Conservation (phyloP, 2,888 invertebrate species). For the Beris chalybata region DNA sequence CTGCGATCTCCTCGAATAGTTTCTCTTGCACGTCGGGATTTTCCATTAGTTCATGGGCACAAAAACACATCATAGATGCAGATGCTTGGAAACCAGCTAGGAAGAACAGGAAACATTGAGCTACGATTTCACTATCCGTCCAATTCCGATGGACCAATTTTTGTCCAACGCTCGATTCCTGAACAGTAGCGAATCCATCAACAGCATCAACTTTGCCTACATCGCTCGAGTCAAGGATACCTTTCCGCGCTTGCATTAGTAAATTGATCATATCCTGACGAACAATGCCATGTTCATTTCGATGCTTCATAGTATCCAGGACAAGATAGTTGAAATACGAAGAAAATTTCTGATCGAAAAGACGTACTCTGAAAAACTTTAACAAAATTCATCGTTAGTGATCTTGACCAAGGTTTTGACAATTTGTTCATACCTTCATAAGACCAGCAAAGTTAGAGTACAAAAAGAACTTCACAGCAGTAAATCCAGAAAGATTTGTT, state of each 20-base stretch:
- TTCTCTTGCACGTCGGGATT: slow-evolving; percentile 60
- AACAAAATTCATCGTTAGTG: neutral
- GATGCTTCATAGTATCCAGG: slow-evolving; percentile 55
- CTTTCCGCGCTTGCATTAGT: slow-evolving; percentile 58
- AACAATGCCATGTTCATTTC: slow-evolving; percentile 56
- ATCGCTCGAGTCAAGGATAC: slow-evolving; percentile 8
- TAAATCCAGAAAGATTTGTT: slow-evolving; percentile 47
- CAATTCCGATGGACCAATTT: slow-evolving; percentile 45
- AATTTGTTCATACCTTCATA: slow-evolving; percentile 42
- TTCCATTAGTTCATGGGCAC: slow-evolving; percentile 51
- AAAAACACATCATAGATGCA: slow-evolving; percentile 57
- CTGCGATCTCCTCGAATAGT: slow-evolving; percentile 60
- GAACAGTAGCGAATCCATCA: slow-evolving; percentile 51
- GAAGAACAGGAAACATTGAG: slow-evolving; percentile 57
- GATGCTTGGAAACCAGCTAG: slow-evolving; percentile 62
- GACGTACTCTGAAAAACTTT: slow-evolving; percentile 44
- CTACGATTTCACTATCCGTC: slow-evolving; percentile 49
- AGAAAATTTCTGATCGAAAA: slow-evolving; percentile 50
- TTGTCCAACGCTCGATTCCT: slow-evolving; percentile 53
- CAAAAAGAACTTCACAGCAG: slow-evolving; percentile 45
- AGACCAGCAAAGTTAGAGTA: slow-evolving; percentile 41
- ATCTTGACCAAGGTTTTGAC: neutral
- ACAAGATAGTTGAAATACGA: slow-evolving; percentile 57
- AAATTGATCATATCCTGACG: slow-evolving; percentile 45
- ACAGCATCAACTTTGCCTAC: slow-evolving; percentile 1